A percentile compares a stretch with the other conserved stretches of the same genome.
Conservation (phyloP, 2,797 vertebrate genomes). For the Pyrocephalus nanus region DNA sequence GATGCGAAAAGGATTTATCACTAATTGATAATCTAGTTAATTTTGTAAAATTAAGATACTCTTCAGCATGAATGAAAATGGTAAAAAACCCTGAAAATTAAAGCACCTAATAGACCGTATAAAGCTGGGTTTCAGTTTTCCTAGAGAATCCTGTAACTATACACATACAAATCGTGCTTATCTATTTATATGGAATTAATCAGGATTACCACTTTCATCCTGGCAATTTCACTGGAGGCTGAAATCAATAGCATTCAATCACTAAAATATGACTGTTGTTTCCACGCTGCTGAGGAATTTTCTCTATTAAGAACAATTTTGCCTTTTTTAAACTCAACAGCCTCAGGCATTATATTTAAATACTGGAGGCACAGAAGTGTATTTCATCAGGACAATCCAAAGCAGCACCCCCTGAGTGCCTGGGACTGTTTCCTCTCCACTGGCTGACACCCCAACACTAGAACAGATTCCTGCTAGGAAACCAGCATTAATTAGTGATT, state of each 20-base stretch:
- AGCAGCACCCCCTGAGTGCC: background rate
- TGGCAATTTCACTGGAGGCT: slow-evolving; percentile 35
- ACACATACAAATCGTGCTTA: background rate
- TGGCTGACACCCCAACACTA: background rate
- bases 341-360: background rate
- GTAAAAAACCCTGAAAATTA: background rate
- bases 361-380: background rate
- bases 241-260: slow-evolving; percentile 57
- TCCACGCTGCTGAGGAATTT: background rate
- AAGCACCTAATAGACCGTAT: background rate
- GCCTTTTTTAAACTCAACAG: background rate
- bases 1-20: background rate
- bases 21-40: background rate
- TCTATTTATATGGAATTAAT: slow-evolving; percentile 45
- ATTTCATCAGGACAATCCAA: background rate
- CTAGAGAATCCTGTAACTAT: background rate
- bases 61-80: background rate
- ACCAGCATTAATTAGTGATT: rapidly evolving
- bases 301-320: background rate
- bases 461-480: rapidly evolving
- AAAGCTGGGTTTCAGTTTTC: background rate
- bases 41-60: background rate
- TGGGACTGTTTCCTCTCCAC: background rate
- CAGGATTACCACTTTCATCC: slow-evolving; percentile 59
- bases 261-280: slow-evolving; percentile 38